Evolutionary conservation across 2,888 invertebrate species (phyloP), one percentile per base, ranked within the genome.

Genomic region (Strigamia maritima): DNA sequence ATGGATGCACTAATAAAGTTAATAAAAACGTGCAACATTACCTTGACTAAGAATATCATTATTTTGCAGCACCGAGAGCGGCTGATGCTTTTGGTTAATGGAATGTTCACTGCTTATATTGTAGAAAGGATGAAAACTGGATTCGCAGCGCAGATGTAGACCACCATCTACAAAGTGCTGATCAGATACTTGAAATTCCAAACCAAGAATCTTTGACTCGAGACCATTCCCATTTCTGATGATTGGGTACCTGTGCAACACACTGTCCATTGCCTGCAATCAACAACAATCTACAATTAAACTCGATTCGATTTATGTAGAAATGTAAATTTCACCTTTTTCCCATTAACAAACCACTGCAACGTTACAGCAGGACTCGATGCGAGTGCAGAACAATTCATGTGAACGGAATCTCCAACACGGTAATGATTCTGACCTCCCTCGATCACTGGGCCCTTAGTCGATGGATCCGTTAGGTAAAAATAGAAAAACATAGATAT

Each of bases 331-430:
- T 40, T 77, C 78, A 79, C 79, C 44, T 40, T 26, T 76, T 79
- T 40, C 10, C 31, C 76, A 44, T 79, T 79, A 40, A 79, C 24
- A 26, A 49, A 38, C 79, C 79, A 79, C 14, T 76, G 35, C 14
- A 79, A 19, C 24, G 75, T 44, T 6, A 76, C 79, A 12, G 79
- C 31, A 2, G 79, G 76, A 14, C 54, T 76, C 22, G 49, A 77
- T n/a, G n/a, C 14, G 16, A 26, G 22, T 28, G 76, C 16, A 2
- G 79, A 65, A 31, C 79, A 79, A 40, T 79, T 79, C 12, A 76
- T 76, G 14, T 79, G 76, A 14, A 79, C 60, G 22, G 22, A 24
- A 31, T 79, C 79, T 26, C 76, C 79, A 28, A 76, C 75, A 3
- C 76, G 38, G 31, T 79, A 79, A 16, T 35, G 26, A 19, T 26